Evolutionary conservation across 2,888 invertebrate genomes (phyloP).

Genomic region (Brenthis ino): DNA sequence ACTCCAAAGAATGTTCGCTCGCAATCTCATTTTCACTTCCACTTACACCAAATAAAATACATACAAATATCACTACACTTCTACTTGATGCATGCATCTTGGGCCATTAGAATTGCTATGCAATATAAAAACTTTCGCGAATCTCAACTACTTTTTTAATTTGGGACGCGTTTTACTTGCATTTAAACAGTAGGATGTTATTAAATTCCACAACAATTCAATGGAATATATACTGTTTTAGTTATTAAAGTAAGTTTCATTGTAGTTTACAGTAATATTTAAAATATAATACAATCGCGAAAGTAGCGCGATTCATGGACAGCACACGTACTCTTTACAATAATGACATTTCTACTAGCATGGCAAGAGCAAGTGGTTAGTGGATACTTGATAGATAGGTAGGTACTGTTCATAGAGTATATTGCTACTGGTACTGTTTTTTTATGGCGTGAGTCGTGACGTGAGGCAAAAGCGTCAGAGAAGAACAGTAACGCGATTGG

Average conservation of each 20-base stretch:
- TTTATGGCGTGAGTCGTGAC: neutral
- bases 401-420: no score
- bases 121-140: conserved; percentile 61
- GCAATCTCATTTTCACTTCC: conserved; percentile 51
- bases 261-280: conserved; percentile 8
- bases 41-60: conserved; percentile 56
- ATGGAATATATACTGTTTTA: conserved; percentile 38
- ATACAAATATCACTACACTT: conserved; percentile 55
- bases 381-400: neutral
- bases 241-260: conserved; percentile 36
- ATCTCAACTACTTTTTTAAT: conserved; percentile 52
- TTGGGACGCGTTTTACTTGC: conserved; percentile 56
- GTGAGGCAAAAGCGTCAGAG: conserved; percentile 3
- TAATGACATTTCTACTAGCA: conserved; percentile 8
- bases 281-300: conserved; percentile 8
- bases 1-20: conserved; percentile 77
- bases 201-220: conserved; percentile 2
- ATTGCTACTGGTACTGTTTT: neutral
- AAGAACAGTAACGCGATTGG: neutral
- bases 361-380: neutral
- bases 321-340: conserved; percentile 3
- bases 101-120: conserved; percentile 53
- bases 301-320: neutral
- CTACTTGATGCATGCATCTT: conserved; percentile 58
- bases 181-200: neutral